Base-by-base conservation (phyloP, 2,797 vertebrate genomes). In the Brachymystax lenok region DNA sequence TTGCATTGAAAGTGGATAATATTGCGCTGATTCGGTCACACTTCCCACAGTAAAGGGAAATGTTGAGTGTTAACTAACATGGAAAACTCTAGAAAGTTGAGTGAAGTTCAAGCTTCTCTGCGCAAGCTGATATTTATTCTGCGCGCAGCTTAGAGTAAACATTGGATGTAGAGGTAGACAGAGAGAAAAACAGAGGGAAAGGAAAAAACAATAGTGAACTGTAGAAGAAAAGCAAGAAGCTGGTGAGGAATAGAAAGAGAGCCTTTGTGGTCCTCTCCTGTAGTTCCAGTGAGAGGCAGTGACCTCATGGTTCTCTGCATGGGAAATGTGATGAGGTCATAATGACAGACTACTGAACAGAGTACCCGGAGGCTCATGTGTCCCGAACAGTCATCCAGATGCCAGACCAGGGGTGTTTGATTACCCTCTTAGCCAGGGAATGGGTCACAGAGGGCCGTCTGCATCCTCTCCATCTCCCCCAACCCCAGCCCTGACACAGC, bases 281-380 rank as follows among this genome's bases (percentile, higher is more conserved):
- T 24, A 33, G 28, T 56, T 33, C 66, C 28, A 30, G 30, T 66
- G 28, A 68, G 6, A 67, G 28, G 27, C 66, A 24, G 21, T 68
- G 66, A 30, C 66, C 17, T 68, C 66, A 30, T 68, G 66, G 28
- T 33, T 17, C 66, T 68, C 64, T 63, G 7, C 56, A 28, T 46
- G 64, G 13, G 64, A 50, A 8, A 5, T 5, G 27, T 69, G 74
- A 69, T 75, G 74, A 69, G 64, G 66, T 75, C 74, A 75, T 75
- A 40, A 33, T 75, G 19, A 28, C 19, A 75, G 35, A 33, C 30
- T 16, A 8, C 17, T 59, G 17, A 59, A 59, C 12, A 67, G 64
- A 67, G 64, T 13, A 27, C 3, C 13, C 28, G 17, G 35, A 69
- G 40, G 71, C 27, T 72, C 71, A 24, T 54, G 71, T 54, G 71